Evolutionary conservation across 2,113 vertebrate genomes (phyloP).

Genomic region (Trogon melanurus): DNA sequence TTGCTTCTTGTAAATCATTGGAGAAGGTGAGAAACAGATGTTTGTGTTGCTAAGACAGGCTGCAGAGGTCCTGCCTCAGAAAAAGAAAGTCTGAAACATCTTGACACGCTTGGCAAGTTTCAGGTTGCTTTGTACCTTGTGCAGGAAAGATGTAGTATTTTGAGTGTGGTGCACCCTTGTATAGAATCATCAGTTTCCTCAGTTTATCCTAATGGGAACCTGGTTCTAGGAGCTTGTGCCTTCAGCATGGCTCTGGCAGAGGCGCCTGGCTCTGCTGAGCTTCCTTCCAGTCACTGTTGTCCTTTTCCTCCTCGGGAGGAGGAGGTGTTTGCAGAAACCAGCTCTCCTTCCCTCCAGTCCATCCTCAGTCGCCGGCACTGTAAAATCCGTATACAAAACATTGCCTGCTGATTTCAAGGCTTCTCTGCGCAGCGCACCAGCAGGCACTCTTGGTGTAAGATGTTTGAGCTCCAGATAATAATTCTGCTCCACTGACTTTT

Average conservation of each 20-base stretch:
- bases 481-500: constrained; percentile 36
- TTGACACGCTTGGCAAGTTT: background rate
- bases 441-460: background rate
- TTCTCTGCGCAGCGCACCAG: background rate
- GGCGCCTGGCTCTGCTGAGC: background rate
- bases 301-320: background rate
- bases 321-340: background rate
- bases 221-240: background rate
- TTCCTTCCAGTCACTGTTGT: background rate
- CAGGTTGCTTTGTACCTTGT: background rate
- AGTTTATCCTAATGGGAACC: background rate
- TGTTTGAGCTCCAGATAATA: constrained; percentile 17
- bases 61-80: background rate
- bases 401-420: background rate
- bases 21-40: background rate
- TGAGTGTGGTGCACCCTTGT: background rate
- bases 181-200: background rate
- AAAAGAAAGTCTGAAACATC: background rate
- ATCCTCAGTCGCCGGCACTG: background rate
- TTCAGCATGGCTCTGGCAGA: background rate
- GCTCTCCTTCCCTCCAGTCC: background rate
- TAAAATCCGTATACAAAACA: background rate
- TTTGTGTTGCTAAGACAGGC: background rate
- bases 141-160: background rate
- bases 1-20: background rate